phyloP scores from a whole-genome alignment of 2,888 invertebrate species.

The Chymomyza procnemis region DNA sequence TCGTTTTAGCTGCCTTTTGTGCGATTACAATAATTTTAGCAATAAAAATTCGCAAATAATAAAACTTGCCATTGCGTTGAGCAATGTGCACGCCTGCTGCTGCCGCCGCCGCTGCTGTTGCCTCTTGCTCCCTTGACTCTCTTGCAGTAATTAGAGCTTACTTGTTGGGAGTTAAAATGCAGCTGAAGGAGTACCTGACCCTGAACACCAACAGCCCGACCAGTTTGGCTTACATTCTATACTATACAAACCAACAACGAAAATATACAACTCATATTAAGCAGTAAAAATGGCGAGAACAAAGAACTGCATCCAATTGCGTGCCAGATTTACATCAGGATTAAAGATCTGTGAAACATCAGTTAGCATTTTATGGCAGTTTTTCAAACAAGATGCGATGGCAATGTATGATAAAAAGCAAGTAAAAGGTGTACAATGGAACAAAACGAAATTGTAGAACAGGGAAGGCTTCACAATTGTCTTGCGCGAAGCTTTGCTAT shows the following conservation, averaged over 20 bases:
- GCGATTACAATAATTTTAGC: conserved; percentile 32
- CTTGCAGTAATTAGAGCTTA: not conserved
- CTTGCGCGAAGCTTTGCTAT: no score
- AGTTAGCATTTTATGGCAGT: not conserved
- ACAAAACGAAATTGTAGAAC: no score
- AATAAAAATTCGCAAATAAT: conserved; percentile 42
- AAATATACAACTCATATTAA: not conserved
- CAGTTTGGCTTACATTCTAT: not conserved
- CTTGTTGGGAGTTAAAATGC: not conserved
- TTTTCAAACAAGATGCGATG: not conserved
- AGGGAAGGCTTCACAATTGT: no score
- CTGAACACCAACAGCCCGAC: not conserved
- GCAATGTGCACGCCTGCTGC: not conserved
- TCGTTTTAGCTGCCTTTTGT: conserved; percentile 3
- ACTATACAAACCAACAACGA: no score
- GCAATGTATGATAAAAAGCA: not conserved
- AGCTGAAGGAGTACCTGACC: not conserved
- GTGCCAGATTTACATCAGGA: not conserved
- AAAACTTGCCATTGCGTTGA: conserved; percentile 12
- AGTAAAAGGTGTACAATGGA: no score
- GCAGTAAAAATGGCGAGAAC: not conserved
- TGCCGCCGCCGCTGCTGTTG: not conserved
- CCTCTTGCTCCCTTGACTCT: not conserved
- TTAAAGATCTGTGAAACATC: not conserved
- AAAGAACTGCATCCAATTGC: not conserved